Conservation (phyloP, 2,888 invertebrate species). For the Ceramica pisi region DNA sequence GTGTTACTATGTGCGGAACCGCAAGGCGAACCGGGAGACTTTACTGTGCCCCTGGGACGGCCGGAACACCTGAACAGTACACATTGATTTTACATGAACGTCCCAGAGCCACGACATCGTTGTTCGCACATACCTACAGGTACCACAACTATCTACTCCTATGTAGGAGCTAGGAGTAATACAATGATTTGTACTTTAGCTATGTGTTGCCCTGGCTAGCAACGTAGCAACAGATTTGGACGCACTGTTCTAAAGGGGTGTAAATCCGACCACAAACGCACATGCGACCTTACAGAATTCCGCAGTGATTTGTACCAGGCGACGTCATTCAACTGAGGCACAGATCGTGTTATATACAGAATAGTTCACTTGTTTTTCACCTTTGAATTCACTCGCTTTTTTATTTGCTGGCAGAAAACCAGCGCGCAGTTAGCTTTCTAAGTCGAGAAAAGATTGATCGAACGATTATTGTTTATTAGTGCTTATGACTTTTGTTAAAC, state of each 20-base stretch:
- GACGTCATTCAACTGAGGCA: conserved; percentile 41
- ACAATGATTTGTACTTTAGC: conserved; percentile 61
- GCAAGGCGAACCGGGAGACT: conserved; percentile 74
- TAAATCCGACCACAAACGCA: conserved; percentile 45
- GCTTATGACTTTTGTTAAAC: neutral
- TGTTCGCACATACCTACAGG: conserved; percentile 58
- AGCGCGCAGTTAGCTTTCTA: conserved; percentile 23
- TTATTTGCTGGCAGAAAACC: conserved; percentile 34
- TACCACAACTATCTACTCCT: conserved; percentile 29
- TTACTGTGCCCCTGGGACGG: conserved; percentile 77
- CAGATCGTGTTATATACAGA: conserved; percentile 51
- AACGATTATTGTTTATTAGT: conserved; percentile 19
- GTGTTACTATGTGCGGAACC: conserved; percentile 63
- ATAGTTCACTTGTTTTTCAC: conserved; percentile 56
- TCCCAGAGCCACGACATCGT: conserved; percentile 57
- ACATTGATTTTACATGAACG: conserved; percentile 74
- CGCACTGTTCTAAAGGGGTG: conserved; percentile 31
- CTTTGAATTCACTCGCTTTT: conserved; percentile 50
- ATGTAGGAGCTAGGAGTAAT: conserved; percentile 40
- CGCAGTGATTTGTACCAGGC: conserved; percentile 36
- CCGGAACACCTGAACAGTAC: conserved; percentile 74
- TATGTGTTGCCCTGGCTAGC: conserved; percentile 19
- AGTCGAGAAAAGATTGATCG: conserved; percentile 11
- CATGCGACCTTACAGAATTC: conserved; percentile 37
- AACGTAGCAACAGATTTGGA: conserved; percentile 16